phyloP scores from a whole-genome alignment of 2,797 vertebrate species.

The Gymnodraco acuticeps region DNA sequence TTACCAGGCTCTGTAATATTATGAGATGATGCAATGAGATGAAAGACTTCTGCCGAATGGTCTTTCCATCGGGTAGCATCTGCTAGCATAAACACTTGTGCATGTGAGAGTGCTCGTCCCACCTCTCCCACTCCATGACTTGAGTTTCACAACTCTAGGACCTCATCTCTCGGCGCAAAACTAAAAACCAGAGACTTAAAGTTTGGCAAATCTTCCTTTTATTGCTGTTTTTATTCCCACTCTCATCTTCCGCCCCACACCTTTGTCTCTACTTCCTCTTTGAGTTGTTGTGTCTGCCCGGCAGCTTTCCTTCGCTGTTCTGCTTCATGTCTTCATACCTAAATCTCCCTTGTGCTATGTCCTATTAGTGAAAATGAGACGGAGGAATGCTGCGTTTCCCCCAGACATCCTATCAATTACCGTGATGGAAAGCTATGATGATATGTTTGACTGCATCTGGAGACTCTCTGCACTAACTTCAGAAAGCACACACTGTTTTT shows the following conservation, averaged over 20 bases:
- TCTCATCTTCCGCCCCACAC: conserved; percentile 19
- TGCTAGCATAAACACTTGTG: conserved; percentile 49
- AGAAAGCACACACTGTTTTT: conserved; percentile 57
- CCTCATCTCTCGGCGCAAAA: conserved; percentile 60
- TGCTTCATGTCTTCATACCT: conserved; percentile 36
- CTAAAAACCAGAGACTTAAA: conserved; percentile 61
- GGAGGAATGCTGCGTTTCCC: conserved; percentile 67
- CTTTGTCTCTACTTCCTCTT: conserved; percentile 28
- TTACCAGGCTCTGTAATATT: conserved; percentile 63
- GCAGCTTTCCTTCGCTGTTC: neutral
- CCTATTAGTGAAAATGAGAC: conserved; percentile 74
- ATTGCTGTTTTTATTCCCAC: conserved; percentile 23
- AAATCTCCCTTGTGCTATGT: conserved; percentile 41
- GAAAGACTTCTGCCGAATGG: conserved; percentile 67
- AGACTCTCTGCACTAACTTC: conserved; percentile 52
- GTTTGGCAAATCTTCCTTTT: conserved; percentile 48
- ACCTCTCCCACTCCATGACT: conserved; percentile 63
- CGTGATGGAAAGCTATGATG: conserved; percentile 70
- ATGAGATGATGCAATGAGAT: conserved; percentile 77
- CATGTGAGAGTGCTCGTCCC: conserved; percentile 30
- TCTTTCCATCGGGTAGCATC: conserved; percentile 73
- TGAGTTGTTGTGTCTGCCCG: conserved; percentile 64
- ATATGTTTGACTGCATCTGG: conserved; percentile 63
- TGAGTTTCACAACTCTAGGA: conserved; percentile 68
- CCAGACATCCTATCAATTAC: conserved; percentile 75